These are phyloP conservation scores for Zelostemma sp. DNA, from an alignment of 1,140 invertebrate species.

Conservation along the genomic window DNA sequence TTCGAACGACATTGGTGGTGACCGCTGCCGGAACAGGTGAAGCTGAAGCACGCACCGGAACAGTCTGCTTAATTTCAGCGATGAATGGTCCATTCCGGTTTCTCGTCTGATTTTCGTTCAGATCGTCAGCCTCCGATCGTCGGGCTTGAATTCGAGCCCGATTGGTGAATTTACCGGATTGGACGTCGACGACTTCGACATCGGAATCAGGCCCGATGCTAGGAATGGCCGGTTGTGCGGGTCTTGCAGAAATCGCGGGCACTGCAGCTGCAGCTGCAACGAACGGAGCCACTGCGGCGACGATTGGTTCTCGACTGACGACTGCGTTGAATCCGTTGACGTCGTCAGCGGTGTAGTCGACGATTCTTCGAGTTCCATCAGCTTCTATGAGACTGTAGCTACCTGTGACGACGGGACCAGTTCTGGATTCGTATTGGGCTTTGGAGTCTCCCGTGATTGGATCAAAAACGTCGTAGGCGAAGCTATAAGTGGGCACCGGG, in stretches of 20 bases:
- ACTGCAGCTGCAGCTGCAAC: slow-evolving; percentile 41
- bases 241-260: slow-evolving; percentile 29
- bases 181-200: slow-evolving; percentile 62
- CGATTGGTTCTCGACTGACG: slow-evolving; percentile 72
- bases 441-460: slow-evolving; percentile 74
- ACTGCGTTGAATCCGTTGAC: too few species aligned
- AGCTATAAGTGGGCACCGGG: slow-evolving; percentile 56
- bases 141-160: slow-evolving; percentile 10
- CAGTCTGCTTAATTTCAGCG: slow-evolving; percentile 24
- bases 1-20: slow-evolving; percentile 20
- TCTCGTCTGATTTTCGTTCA: slow-evolving; percentile 15
- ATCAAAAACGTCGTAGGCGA: slow-evolving; percentile 62
- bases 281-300: slow-evolving; percentile 47
- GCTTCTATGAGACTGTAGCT: slow-evolving; percentile 73
- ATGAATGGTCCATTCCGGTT: slow-evolving; percentile 15
- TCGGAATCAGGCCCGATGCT: slow-evolving; percentile 61
- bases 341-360: slow-evolving; percentile 82
- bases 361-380: slow-evolving; percentile 78
- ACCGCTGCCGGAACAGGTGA: slow-evolving; percentile 8
- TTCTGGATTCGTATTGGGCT: slow-evolving; percentile 74
- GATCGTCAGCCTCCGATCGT: slow-evolving; percentile 3
- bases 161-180: slow-evolving; percentile 39
- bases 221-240: slow-evolving; percentile 47
- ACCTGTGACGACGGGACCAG: slow-evolving; percentile 74
- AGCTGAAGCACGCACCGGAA: slow-evolving; percentile 37